Conservation (phyloP, 1,140 invertebrate genomes). For the Phortica variegata region DNA sequence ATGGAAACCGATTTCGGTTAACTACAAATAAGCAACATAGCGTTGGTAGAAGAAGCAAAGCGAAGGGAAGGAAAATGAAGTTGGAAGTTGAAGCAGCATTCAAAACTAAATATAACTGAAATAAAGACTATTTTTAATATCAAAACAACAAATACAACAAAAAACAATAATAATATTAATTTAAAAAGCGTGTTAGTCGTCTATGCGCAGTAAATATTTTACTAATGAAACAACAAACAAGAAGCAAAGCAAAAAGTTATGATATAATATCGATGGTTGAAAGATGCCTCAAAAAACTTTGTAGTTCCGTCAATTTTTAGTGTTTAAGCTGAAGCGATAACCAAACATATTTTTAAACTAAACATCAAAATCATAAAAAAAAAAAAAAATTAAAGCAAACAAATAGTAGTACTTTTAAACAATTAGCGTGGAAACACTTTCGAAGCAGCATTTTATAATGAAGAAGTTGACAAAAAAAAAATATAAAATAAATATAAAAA, state of each 20-base stretch:
- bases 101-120: conserved; percentile 32
- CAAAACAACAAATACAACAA: conserved; percentile 2
- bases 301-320: conserved; percentile 50
- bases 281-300: conserved; percentile 14
- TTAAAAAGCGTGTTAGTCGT: no score
- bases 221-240: no score
- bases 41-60: background rate
- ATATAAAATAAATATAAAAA: no score
- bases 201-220: no score
- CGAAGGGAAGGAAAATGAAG: conserved; percentile 22
- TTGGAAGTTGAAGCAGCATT: conserved; percentile 36
- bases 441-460: no score
- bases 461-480: no score
- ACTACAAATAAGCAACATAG: conserved; percentile 18
- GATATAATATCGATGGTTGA: no score
- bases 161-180: background rate
- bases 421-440: no score
- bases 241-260: no score
- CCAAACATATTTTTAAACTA: conserved; percentile 40
- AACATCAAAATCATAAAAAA: conserved; percentile 10
- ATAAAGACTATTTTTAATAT: conserved; percentile 24
- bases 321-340: conserved; percentile 41
- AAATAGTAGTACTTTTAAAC: conserved; percentile 10
- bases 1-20: no score
- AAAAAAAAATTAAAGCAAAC: conserved; percentile 3